These are phyloP conservation scores for Microcebus griseorufus DNA, from an alignment of 2,113 vertebrate species.

Conservation along the genomic window DNA sequence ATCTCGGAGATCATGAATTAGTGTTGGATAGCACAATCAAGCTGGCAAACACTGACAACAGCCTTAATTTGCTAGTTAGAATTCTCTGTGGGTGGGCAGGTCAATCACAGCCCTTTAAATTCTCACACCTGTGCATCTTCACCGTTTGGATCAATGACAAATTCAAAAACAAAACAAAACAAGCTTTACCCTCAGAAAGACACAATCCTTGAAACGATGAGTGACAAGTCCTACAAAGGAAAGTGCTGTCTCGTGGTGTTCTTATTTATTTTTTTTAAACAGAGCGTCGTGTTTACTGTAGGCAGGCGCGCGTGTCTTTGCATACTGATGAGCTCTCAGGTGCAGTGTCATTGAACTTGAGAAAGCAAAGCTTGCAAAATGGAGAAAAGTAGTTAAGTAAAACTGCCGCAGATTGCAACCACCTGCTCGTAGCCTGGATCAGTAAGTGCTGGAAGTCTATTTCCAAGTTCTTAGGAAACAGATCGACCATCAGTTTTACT, in stretches of 20 bases:
- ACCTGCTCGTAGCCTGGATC: slow-evolving; percentile 43
- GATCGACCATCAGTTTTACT: background rate
- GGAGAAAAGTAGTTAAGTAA: slow-evolving; percentile 35
- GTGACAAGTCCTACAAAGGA: slow-evolving; percentile 60
- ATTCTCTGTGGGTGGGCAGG: slow-evolving; percentile 75
- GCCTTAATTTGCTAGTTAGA: slow-evolving; percentile 52
- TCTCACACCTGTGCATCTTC: slow-evolving; percentile 74
- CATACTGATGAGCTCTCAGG: slow-evolving; percentile 63
- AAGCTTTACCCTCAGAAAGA: slow-evolving; percentile 35
- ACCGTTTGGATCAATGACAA: slow-evolving; percentile 67
- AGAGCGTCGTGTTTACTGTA: slow-evolving; percentile 61
- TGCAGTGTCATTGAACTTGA: slow-evolving; percentile 66
- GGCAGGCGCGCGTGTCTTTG: background rate
- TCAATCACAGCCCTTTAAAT: slow-evolving; percentile 74
- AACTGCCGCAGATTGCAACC: slow-evolving; percentile 57
- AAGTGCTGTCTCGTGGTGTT: slow-evolving; percentile 54
- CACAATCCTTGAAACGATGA: slow-evolving; percentile 61
- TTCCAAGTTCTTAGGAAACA: background rate
- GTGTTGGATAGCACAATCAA: slow-evolving; percentile 39
- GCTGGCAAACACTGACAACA: slow-evolving; percentile 40
- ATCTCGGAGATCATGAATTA: slow-evolving; percentile 37
- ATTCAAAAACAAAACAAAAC: slow-evolving; percentile 67
- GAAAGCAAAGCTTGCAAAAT: slow-evolving; percentile 63
- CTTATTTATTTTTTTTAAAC: background rate
- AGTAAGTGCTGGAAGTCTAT: background rate